Percentiles rank a stretch among this genome's conserved stretches.
Conservation (phyloP, 2,797 vertebrate genomes). For the Champsocephalus esox region DNA sequence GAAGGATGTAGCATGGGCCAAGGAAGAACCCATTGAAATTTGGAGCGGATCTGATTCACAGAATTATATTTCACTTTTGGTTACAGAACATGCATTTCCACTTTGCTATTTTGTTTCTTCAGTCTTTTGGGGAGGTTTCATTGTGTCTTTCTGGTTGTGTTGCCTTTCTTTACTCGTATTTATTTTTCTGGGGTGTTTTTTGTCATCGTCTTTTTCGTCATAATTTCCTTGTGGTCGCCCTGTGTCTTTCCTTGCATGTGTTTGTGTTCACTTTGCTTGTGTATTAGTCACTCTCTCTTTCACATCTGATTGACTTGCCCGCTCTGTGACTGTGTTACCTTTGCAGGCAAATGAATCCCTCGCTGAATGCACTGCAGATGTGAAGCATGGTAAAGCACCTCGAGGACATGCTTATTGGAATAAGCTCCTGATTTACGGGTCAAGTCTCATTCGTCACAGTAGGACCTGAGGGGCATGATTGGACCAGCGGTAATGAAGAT, state of each 20-base stretch:
- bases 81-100: too few species aligned
- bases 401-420: conserved; percentile 11
- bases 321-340: background rate
- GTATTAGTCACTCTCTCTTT: background rate
- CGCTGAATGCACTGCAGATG: background rate
- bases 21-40: too few species aligned
- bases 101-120: background rate
- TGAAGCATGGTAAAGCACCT: too few species aligned
- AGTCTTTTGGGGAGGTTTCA: background rate
- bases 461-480: conserved; percentile 1
- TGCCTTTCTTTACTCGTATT: background rate
- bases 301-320: background rate
- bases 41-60: too few species aligned
- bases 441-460: conserved; percentile 21
- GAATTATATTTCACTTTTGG: too few species aligned
- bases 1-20: too few species aligned
- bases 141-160: background rate
- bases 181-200: background rate
- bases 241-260: background rate
- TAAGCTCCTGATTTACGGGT: conserved; percentile 22
- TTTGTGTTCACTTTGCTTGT: background rate
- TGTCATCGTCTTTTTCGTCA: background rate
- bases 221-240: background rate
- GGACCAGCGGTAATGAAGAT: conserved; percentile 8
- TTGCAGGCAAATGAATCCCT: background rate